phyloP scores from a whole-genome alignment of 2,888 invertebrate species.

The Saturnia pavonia region DNA sequence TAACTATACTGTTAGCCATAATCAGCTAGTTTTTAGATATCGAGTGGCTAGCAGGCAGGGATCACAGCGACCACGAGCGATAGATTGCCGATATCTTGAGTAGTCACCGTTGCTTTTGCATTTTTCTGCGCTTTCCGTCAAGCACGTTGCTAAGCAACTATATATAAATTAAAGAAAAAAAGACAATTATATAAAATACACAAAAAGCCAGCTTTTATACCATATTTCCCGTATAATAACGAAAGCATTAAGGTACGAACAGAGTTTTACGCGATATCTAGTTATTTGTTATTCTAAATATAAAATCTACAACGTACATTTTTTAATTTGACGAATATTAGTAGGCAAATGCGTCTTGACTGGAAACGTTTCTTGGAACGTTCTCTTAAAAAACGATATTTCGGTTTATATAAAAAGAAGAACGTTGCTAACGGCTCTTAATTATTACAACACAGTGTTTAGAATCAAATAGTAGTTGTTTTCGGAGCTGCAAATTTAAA shows the following conservation, averaged over 20 bases:
- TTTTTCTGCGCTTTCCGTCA: no score
- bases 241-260: not conserved
- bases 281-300: not conserved
- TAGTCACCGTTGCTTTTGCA: no score
- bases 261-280: not conserved
- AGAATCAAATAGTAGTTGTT: constrained; percentile 47
- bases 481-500: constrained; percentile 52
- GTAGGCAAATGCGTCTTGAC: constrained; percentile 60
- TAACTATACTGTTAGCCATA: no score
- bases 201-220: no score
- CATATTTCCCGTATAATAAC: not conserved
- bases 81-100: no score
- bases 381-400: constrained; percentile 33
- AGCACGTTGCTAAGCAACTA: no score
- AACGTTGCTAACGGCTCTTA: constrained; percentile 20
- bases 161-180: no score
- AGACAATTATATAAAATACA: no score
- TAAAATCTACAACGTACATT: constrained; percentile 8
- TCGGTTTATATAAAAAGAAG: constrained; percentile 20
- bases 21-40: no score
- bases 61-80: no score
- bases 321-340: constrained; percentile 49
- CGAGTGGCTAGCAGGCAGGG: no score
- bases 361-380: constrained; percentile 65
- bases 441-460: constrained; percentile 43